Conservation (phyloP, 2,797 vertebrate species). For the Nothura maculosa region DNA sequence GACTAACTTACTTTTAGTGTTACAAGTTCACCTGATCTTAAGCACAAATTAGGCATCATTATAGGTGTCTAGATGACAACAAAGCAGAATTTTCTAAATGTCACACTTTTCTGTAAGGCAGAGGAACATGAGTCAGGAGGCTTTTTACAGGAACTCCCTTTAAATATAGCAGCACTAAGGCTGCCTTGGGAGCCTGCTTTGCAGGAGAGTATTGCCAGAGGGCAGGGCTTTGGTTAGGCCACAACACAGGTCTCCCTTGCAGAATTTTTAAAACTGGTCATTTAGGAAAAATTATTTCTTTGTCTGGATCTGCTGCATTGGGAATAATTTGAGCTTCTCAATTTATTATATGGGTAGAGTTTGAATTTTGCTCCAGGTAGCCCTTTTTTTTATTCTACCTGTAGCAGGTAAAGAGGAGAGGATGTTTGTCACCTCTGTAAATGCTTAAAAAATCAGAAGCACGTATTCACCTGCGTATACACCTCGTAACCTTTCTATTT, state of each 20-base stretch:
- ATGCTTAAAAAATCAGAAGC: not conserved
- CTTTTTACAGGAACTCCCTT: not conserved
- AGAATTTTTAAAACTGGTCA: not conserved
- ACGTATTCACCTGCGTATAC: not conserved
- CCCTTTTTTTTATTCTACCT: not conserved
- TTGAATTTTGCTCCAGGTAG: not conserved
- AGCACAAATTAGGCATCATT: rapidly evolving
- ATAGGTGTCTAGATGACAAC: not conserved
- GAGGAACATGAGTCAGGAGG: not conserved
- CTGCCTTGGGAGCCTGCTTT: not conserved
- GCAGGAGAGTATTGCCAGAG: not conserved
- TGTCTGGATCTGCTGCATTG: not conserved
- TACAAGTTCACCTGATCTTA: not conserved
- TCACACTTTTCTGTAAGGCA: not conserved
- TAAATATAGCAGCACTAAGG: not conserved
- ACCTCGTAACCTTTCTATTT: not conserved
- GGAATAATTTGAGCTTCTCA: not conserved
- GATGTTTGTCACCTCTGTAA: not conserved
- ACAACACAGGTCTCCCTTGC: not conserved
- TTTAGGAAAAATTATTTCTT: not conserved
- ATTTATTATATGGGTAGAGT: not conserved
- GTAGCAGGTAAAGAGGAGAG: not conserved
- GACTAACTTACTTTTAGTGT: not conserved
- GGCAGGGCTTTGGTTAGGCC: rapidly evolving
- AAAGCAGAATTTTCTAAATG: not conserved